Percentiles rank a stretch among this genome's conserved stretches.
These are phyloP conservation scores for Wasmannia auropunctata DNA, from an alignment of 1,140 invertebrate genomes.

Conservation along the genomic window DNA sequence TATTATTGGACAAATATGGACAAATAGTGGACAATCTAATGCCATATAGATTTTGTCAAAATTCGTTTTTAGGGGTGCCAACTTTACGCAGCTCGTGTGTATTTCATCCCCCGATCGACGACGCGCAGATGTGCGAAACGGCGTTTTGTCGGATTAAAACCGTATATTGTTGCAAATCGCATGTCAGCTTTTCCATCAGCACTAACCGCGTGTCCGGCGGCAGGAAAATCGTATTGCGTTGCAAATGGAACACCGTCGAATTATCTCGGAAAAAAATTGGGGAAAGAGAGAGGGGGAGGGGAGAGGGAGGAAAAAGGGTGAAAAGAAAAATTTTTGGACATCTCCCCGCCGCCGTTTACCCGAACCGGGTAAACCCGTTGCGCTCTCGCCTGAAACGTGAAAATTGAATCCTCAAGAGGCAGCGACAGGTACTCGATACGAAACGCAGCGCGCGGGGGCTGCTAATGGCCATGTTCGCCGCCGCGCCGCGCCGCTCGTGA, in stretches of 20 bases:
- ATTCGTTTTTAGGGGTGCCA: too few relatives aligned
- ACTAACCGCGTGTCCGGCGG: not conserved
- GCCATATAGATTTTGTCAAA: too few relatives aligned
- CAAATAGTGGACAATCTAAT: too few relatives aligned
- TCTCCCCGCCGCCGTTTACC: not conserved
- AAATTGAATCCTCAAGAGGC: conserved; percentile 74
- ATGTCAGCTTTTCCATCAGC: not conserved
- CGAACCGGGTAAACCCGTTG: too few relatives aligned
- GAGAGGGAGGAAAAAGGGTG: not conserved
- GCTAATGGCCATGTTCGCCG: conserved; percentile 72
- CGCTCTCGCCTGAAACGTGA: conserved; percentile 72
- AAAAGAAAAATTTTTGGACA: not conserved
- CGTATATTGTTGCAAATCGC: conserved; percentile 21
- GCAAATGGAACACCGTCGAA: conserved; percentile 2
- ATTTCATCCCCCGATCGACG: not conserved
- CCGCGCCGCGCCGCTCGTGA: conserved; percentile 61
- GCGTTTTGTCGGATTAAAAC: conserved; percentile 21
- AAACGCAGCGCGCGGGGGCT: conserved; percentile 51
- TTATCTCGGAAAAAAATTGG: not conserved
- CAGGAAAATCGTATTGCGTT: not conserved
- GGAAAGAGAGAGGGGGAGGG: too few relatives aligned
- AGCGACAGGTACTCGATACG: conserved; percentile 78
- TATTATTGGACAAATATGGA: too few relatives aligned
- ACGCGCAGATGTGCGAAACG: not conserved
- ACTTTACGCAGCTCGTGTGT: too few relatives aligned